Conservation (phyloP, 2,797 vertebrate genomes). For the Spinus olivaceus region DNA sequence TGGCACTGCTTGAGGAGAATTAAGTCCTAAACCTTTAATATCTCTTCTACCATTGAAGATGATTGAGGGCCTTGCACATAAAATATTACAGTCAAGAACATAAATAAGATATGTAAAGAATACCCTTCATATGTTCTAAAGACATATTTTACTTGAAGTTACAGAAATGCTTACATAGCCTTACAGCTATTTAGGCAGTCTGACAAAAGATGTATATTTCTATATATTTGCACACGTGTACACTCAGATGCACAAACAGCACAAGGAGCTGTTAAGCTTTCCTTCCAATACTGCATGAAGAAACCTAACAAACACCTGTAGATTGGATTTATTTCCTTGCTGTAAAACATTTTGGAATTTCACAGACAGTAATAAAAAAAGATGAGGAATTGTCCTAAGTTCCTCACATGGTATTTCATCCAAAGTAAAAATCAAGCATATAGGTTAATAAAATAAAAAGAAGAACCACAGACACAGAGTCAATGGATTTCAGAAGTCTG, state of each 20-base stretch:
- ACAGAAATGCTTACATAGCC: not conserved
- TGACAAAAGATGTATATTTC: not conserved
- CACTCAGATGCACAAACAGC: not conserved
- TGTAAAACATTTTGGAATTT: not conserved
- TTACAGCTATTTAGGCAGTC: not conserved
- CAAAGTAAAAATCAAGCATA: not conserved
- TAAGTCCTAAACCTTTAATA: not conserved
- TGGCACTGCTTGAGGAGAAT: not conserved
- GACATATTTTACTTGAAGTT: not conserved
- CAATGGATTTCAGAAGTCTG: not conserved
- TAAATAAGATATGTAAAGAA: not conserved
- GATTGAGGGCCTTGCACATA: not conserved
- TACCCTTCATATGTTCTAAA: not conserved
- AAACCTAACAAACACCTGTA: not conserved
- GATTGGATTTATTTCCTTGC: not conserved
- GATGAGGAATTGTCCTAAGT: not conserved
- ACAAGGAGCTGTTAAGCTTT: not conserved
- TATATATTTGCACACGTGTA: fast-evolving
- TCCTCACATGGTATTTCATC: not conserved
- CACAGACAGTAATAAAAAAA: not conserved
- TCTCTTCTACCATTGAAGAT: not conserved
- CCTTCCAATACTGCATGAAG: not conserved
- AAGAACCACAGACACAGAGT: not conserved
- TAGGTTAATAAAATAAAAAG: not conserved
- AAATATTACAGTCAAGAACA: not conserved